These are phyloP conservation scores for Neocrepidodera transversa DNA, from an alignment of 2,888 invertebrate species.

Conservation along the genomic window DNA sequence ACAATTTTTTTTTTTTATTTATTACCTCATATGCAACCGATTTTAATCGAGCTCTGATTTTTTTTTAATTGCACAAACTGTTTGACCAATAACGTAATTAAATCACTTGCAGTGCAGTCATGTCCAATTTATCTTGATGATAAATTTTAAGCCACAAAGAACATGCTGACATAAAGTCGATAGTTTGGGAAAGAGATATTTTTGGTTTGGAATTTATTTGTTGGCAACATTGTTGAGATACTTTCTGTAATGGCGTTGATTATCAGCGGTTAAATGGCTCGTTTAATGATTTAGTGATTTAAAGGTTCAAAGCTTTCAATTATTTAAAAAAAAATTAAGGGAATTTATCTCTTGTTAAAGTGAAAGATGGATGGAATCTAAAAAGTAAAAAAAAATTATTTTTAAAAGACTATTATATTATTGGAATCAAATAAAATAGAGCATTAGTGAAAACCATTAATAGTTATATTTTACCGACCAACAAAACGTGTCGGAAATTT, in stretches of 20 bases:
- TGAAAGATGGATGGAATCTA: too few species aligned
- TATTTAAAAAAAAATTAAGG: too few species aligned
- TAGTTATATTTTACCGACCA: too few species aligned
- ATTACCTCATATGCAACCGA: too few species aligned
- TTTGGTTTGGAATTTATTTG: slow-evolving; percentile 22
- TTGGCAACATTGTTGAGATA: slow-evolving; percentile 23
- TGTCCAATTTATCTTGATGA: slow-evolving; percentile 27
- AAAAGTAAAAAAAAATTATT: too few species aligned
- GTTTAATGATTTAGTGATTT: slow-evolving; percentile 11
- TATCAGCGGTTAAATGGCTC: slow-evolving; percentile 11
- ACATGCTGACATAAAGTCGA: slow-evolving; percentile 26
- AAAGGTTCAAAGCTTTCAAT: neutral
- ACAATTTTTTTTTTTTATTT: too few species aligned
- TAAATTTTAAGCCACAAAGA: slow-evolving; percentile 29
- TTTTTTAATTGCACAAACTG: slow-evolving; percentile 23
- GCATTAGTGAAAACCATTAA: too few species aligned
- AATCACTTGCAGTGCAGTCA: slow-evolving; percentile 18
- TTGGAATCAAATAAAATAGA: too few species aligned
- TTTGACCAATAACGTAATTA: slow-evolving; percentile 29
- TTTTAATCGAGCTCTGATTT: too few species aligned
- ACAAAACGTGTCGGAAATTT: too few species aligned
- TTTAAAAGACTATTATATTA: too few species aligned
- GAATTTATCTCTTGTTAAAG: too few species aligned
- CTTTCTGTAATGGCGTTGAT: slow-evolving; percentile 11
- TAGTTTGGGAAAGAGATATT: slow-evolving; percentile 22